phyloP scores from a whole-genome alignment of 2,888 invertebrate species.

The Lamellibrachia satsuma region DNA sequence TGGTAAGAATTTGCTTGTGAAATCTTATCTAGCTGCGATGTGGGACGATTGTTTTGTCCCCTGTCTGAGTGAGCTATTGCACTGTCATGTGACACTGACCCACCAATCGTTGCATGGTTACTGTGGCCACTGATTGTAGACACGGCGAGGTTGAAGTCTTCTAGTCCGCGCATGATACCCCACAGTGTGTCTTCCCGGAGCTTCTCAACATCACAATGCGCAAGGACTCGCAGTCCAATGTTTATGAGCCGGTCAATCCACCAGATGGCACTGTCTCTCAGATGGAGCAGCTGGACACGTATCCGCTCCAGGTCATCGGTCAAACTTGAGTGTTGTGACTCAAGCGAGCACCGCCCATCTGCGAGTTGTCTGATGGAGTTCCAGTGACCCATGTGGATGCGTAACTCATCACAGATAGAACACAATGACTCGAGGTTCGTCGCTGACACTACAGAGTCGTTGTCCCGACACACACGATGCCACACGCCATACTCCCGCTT shows the following conservation, averaged over 20 bases:
- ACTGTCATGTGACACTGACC: neutral
- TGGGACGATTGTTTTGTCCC: neutral
- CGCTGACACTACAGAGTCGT: constrained; percentile 35
- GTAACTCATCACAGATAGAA: constrained; percentile 62
- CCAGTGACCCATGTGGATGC: constrained; percentile 61
- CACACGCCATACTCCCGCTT: constrained; percentile 55
- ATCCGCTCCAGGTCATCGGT: constrained; percentile 54
- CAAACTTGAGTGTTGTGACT: constrained; percentile 52
- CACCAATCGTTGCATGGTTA: neutral
- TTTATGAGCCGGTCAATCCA: constrained; percentile 59
- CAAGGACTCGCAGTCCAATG: constrained; percentile 61
- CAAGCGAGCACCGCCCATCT: constrained; percentile 56
- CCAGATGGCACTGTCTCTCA: constrained; percentile 56
- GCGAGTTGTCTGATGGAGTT: constrained; percentile 60
- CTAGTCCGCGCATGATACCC: constrained; percentile 62
- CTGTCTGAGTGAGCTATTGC: neutral
- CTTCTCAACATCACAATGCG: constrained; percentile 58
- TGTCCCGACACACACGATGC: constrained; percentile 55
- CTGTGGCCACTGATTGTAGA: neutral
- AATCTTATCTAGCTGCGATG: constrained; percentile 23
- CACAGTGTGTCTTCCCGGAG: constrained; percentile 60
- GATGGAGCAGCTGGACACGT: constrained; percentile 46
- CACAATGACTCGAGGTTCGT: constrained; percentile 60
- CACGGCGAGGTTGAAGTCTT: constrained; percentile 61
- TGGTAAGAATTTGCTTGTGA: constrained; percentile 33